Percentiles rank a stretch among this genome's conserved stretches.
Evolutionary conservation across 2,113 vertebrate species (phyloP).

Genomic region (Gymnogyps californianus): DNA sequence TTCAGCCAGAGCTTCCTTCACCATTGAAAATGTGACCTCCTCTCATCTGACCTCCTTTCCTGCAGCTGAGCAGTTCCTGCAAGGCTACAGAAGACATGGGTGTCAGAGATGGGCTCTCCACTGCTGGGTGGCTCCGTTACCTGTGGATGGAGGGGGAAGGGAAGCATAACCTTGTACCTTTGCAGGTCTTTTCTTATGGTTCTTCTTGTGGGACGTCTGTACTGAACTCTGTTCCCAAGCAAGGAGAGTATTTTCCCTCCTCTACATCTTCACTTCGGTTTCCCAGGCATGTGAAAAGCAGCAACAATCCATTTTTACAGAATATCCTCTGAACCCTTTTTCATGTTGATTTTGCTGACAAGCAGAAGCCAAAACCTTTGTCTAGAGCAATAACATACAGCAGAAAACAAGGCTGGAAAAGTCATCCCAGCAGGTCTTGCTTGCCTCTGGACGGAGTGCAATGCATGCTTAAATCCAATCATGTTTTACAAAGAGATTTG

Average conservation of each 20-base stretch:
- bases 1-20: background rate
- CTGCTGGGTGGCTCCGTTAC: fast-evolving
- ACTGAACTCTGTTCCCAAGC: background rate
- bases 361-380: background rate
- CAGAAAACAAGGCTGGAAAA: background rate
- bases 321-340: background rate
- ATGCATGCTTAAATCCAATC: background rate
- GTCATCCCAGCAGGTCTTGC: background rate
- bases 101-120: background rate
- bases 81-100: background rate
- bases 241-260: background rate
- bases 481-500: background rate
- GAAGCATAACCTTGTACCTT: background rate
- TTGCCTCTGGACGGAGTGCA: background rate
- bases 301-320: background rate
- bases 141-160: background rate
- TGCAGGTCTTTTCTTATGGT: background rate
- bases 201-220: background rate
- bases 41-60: background rate
- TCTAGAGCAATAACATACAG: background rate
- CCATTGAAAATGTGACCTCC: background rate
- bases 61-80: background rate
- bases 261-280: background rate
- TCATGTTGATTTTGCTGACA: background rate
- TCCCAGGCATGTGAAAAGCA: background rate